Evolutionary conservation across 2,888 invertebrate genomes (phyloP), one percentile per base, ranked within the genome.

Genomic region (Drosophila nigricruria): DNA sequence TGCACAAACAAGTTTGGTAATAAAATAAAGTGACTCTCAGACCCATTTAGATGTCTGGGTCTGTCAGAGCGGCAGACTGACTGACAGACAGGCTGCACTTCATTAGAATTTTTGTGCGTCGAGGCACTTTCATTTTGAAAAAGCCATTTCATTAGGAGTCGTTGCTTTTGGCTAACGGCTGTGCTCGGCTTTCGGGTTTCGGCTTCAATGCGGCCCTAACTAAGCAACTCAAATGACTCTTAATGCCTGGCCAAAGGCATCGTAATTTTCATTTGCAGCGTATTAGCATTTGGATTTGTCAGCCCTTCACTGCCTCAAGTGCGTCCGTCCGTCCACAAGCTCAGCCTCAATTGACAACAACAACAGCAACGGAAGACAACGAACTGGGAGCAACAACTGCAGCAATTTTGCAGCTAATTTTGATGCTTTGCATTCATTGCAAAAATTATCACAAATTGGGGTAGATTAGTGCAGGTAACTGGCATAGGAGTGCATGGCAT

Each of bases 221-320:
- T 79, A 74, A 79, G 77, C 66, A 74, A 79, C 61, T 62, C 38
- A 43, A 62, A 50, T 58, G 63, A 62, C 67, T 69, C 58, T 66
- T 71, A 75, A 72, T 82, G 75, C 66, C 64, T 30, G 68, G 59
- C 73, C 63, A 83, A 74, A 58, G 84, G 73, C 79, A 79, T 63
- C 74, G 73, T 73, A 78, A 86, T 84, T 88, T 84, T 84, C 86
- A 84, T 84, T 88, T 82, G 65, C 74, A 71, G 73, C 71, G 70
- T 69, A 76, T 86, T 82, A 80, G 75, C 83, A 78, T 74, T 70
- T 69, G 78, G 74, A 81, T 80, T 81, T 76, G 81, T 57, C 76
- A 65, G 66, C 71, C 70, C 70, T 50, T 50, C 43, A 63, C 59
- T 34, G 25, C 30, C 8, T 27, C 25, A 54, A 66, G 49, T 61